phyloP scores from a whole-genome alignment of 2,888 invertebrate genomes.

The Dyspetes luteomarginatus region DNA sequence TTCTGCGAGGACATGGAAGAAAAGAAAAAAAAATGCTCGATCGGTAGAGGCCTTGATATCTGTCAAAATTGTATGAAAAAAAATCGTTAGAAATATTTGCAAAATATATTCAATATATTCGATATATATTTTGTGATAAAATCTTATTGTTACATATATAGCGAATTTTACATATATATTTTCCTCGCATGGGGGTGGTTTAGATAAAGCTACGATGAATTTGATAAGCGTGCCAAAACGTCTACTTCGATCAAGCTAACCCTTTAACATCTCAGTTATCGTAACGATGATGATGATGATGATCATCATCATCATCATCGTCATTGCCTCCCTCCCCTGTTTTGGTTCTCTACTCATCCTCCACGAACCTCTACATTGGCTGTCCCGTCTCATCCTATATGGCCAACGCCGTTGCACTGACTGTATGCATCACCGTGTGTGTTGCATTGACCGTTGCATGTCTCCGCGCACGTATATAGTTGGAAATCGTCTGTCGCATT shows the following conservation, averaged over 20 bases:
- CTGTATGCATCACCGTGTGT: constrained; percentile 31
- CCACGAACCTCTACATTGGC: constrained; percentile 61
- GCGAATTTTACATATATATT: too few relatives aligned
- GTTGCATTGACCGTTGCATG: constrained; percentile 21
- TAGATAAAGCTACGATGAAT: too few relatives aligned
- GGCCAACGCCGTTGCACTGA: constrained; percentile 32
- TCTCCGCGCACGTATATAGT: constrained; percentile 26
- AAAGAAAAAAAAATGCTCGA: neutral
- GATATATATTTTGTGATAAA: neutral
- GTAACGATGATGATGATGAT: constrained; percentile 77
- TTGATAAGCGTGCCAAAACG: too few relatives aligned
- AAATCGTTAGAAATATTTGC: neutral
- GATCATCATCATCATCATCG: constrained; percentile 70
- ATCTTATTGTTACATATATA: neutral
- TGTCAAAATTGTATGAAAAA: too few relatives aligned
- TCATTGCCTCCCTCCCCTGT: constrained; percentile 63
- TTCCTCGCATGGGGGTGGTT: neutral
- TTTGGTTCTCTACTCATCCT: constrained; percentile 56
- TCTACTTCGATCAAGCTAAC: constrained; percentile 36
- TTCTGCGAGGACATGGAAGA: too few relatives aligned
- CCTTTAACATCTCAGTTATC: constrained; percentile 78
- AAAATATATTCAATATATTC: neutral
- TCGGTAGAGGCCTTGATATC: too few relatives aligned
- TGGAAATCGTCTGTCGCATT: constrained; percentile 63
- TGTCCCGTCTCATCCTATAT: constrained; percentile 60